Conservation (phyloP, 2,888 invertebrate species). For the Oligia latruncula region DNA sequence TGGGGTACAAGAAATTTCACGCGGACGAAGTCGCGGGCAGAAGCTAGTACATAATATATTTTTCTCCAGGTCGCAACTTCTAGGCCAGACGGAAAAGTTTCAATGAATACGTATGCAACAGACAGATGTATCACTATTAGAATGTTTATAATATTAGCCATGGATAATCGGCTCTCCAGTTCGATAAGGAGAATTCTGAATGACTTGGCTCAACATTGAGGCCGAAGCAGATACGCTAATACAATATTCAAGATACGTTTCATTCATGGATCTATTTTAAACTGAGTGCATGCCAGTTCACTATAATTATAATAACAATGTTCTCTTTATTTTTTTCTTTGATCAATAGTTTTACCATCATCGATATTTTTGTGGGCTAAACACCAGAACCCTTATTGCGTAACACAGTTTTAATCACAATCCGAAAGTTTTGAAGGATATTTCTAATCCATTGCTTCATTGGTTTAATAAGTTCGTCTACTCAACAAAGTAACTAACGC, state of each 20-base stretch:
- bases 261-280: constrained; percentile 54
- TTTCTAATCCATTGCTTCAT: not conserved
- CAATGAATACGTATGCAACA: no score
- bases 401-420: not conserved
- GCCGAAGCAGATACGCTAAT: constrained; percentile 23
- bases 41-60: no score
- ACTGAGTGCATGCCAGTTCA: constrained; percentile 3
- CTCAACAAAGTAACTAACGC: not conserved
- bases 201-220: constrained; percentile 47
- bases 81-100: no score
- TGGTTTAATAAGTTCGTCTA: not conserved
- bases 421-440: not conserved
- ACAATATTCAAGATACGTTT: constrained; percentile 36
- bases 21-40: no score
- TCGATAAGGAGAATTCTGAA: constrained; percentile 17
- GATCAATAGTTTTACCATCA: not conserved
- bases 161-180: constrained; percentile 14
- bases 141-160: constrained; percentile 1
- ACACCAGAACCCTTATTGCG: not conserved
- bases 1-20: no score
- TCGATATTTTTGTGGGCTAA: not conserved
- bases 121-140: not conserved
- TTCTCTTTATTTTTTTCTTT: constrained; percentile 1
- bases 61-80: no score
- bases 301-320: not conserved